Evolutionary conservation across 2,888 invertebrate genomes (phyloP), one percentile per base, ranked within the genome.

Genomic region (Cephus runcator): DNA sequence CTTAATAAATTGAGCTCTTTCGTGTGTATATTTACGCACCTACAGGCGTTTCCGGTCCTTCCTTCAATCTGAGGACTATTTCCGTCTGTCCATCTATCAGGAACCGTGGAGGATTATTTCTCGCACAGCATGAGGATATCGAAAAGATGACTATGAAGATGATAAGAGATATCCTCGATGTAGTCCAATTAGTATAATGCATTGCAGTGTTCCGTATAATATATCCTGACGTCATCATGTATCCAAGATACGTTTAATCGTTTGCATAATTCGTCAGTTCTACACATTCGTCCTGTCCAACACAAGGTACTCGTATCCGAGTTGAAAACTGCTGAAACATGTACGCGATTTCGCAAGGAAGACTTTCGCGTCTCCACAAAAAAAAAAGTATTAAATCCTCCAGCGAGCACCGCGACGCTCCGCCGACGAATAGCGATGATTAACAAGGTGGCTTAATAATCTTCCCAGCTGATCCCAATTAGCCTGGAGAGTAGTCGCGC

Each of bases 81-180:
- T 98, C 98, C 83, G 97, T 96, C 92, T 97, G 97, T 80, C 96
- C 97, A 88, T 97, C 96, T 90, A 96, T 96, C 79, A 97, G 93
- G 92, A 98, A 98, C 81, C 96, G 94, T n/a, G 97, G 97, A 73
- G 97, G 96, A 87, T 95, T 94, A 93, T 97, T 97, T 81, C 94
- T 93, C 75, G 91, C 90, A 34, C 82, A 84, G 79, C 87, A 87
- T 23, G 83, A 81, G 68, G 85, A 80, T 76, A 89, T 33, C 56
- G 76, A 78, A 12, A 75, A 68, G 73, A 76, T 69, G 34, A 78
- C 56, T 40, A 73, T 69, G 69, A 76, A 15, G 34, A 36, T 73
- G 69, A 31, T 73, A 73, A 74, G 73, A 75, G 76, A 36, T 75
- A 78, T 77, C 76, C 73, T 77, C 77, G 30, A 69, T 77, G 77